Percentiles rank a stretch among this genome's conserved stretches.
phyloP scores from a whole-genome alignment of 92 coral and sea anemone genomes.

The Meandrina meandrites region DNA sequence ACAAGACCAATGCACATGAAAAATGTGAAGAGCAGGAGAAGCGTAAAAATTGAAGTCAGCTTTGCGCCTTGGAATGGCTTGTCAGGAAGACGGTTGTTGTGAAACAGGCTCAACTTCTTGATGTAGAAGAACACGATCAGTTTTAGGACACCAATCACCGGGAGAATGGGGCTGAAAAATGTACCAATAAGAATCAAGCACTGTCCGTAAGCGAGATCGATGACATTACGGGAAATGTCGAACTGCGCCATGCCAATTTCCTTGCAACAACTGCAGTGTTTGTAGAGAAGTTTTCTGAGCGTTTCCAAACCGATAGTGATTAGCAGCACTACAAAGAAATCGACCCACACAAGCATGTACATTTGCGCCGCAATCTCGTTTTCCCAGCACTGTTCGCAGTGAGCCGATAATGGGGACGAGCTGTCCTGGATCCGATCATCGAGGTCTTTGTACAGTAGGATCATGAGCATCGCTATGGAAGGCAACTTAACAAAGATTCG shows the following conservation, averaged over 20 bases:
- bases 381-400: constrained; percentile 82
- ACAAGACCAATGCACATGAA: constrained; percentile 84
- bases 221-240: constrained; percentile 86
- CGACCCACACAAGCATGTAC: constrained; percentile 92
- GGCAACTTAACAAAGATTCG: constrained; percentile 86
- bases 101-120: constrained; percentile 83
- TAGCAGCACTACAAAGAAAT: constrained; percentile 67
- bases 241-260: constrained; percentile 82
- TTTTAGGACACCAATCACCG: constrained; percentile 89
- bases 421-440: constrained; percentile 33
- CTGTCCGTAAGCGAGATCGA: constrained; percentile 87
- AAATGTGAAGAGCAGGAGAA: constrained; percentile 75
- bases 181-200: constrained; percentile 87
- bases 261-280: constrained; percentile 53
- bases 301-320: constrained; percentile 77
- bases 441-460: constrained; percentile 67
- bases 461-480: constrained; percentile 84
- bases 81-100: constrained; percentile 88
- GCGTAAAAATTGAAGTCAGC: constrained; percentile 85
- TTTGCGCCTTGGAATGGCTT: constrained; percentile 91
- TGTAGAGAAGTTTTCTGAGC: constrained; percentile 63
- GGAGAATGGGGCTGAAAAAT: constrained; percentile 89
- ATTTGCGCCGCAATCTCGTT: constrained; percentile 89
- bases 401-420: constrained; percentile 22
- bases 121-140: constrained; percentile 85